Conservation (phyloP, 2,797 vertebrate genomes). For the Channallabes apus region DNA sequence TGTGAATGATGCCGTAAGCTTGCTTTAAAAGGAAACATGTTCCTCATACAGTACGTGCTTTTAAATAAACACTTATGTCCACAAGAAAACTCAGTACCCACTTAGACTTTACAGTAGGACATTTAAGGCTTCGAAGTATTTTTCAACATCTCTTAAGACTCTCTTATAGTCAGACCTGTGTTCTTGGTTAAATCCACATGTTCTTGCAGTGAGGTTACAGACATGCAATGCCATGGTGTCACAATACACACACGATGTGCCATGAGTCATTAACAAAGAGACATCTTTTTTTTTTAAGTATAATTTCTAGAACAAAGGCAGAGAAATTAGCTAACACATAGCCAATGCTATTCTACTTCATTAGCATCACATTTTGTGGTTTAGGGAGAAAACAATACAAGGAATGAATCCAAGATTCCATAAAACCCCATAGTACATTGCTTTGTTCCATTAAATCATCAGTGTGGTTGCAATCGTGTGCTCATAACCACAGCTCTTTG, state of each 20-base stretch:
- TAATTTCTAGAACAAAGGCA: slow-evolving; percentile 21
- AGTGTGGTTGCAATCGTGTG: slow-evolving; percentile 6
- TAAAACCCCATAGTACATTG: slow-evolving; percentile 4
- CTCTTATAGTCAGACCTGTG: slow-evolving; percentile 16
- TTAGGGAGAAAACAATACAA: slow-evolving; percentile 15
- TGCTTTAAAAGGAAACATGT: neutral
- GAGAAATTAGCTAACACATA: slow-evolving; percentile 1
- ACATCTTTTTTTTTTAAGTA: neutral
- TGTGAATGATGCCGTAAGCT: neutral
- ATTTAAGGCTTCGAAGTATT: slow-evolving; percentile 9
- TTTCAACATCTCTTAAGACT: slow-evolving; percentile 2
- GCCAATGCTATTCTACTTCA: slow-evolving; percentile 31
- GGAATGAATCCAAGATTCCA: slow-evolving; percentile 8
- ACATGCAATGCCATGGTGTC: slow-evolving; percentile 7
- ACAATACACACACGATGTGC: slow-evolving; percentile 33
- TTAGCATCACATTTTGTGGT: slow-evolving; percentile 25
- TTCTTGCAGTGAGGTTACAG: slow-evolving; percentile 28
- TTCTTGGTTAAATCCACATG: slow-evolving; percentile 35
- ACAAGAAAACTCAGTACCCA: slow-evolving; percentile 2
- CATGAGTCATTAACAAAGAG: slow-evolving; percentile 29
- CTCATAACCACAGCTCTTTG: slow-evolving; percentile 6
- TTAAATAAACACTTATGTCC: slow-evolving; percentile 28
- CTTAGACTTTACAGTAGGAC: slow-evolving; percentile 2
- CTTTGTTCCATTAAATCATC: slow-evolving; percentile 7
- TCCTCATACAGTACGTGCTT: neutral